Evolutionary conservation across 2,888 invertebrate genomes (phyloP).

Genomic region (Ormia ochracea): DNA sequence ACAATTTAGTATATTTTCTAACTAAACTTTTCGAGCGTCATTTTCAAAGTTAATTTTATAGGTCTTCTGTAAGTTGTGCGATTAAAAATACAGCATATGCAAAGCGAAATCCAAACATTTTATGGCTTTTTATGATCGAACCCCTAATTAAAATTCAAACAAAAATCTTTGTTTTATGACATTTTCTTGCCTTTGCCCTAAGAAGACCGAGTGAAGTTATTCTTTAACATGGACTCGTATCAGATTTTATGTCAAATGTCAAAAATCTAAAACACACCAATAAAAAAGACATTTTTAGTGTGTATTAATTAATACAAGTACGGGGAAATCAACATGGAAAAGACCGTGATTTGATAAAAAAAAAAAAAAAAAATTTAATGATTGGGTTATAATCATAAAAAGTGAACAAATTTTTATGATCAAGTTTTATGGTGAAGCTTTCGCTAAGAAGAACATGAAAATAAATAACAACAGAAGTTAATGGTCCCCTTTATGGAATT

Average conservation of each 20-base stretch:
- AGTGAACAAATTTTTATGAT: slow-evolving; percentile 37
- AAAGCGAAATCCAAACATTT: not conserved
- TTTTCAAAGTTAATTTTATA: too few species aligned
- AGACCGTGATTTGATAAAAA: too few species aligned
- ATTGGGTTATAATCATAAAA: slow-evolving; percentile 6
- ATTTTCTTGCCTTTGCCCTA: not conserved
- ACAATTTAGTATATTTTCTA: too few species aligned
- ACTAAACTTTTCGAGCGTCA: too few species aligned
- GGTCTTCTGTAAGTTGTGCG: too few species aligned
- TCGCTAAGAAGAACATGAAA: not conserved
- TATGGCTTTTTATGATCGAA: not conserved
- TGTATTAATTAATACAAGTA: not conserved
- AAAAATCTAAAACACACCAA: not conserved
- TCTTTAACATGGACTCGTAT: not conserved
- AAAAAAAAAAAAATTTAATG: slow-evolving; percentile 20
- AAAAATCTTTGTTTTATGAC: not conserved
- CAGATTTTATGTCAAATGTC: slow-evolving; percentile 9
- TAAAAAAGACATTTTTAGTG: not conserved
- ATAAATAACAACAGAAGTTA: not conserved
- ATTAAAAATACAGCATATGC: too few species aligned
- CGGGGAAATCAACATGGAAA: too few species aligned
- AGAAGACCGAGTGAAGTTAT: not conserved
- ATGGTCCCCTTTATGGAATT: not conserved
- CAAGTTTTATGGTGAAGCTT: slow-evolving; percentile 20
- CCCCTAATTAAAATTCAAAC: not conserved